phyloP scores from a whole-genome alignment of 1,140 invertebrate species.

The Dryas iulia region DNA sequence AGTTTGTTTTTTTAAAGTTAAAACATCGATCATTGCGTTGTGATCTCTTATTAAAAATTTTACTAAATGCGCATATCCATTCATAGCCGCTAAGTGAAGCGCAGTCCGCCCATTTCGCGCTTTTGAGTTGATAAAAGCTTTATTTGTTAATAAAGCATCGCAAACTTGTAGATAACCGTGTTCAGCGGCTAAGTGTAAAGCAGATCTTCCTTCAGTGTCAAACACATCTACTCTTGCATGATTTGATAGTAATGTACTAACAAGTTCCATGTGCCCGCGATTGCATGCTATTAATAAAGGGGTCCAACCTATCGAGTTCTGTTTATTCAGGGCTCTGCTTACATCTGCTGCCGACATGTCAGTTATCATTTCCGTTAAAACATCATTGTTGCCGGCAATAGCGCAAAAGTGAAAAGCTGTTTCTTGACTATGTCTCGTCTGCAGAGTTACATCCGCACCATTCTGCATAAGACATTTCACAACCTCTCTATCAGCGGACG shows the following conservation, averaged over 20 bases:
- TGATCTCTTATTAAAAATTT: constrained; percentile 96
- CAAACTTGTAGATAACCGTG: constrained; percentile 95
- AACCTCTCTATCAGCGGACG: constrained; percentile 94
- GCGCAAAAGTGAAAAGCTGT: constrained; percentile 98
- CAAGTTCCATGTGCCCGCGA: constrained; percentile 89
- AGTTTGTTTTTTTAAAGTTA: constrained; percentile 95
- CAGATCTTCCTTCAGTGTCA: constrained; percentile 96
- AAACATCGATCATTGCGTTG: constrained; percentile 95
- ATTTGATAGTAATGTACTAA: constrained; percentile 92
- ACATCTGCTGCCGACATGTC: constrained; percentile 92
- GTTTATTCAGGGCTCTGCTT: constrained; percentile 95
- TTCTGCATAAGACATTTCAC: constrained; percentile 93
- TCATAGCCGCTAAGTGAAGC: constrained; percentile 94
- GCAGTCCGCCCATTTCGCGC: constrained; percentile 91
- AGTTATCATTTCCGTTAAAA: constrained; percentile 96
- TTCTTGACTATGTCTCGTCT: constrained; percentile 93
- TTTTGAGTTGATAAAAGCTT: constrained; percentile 99
- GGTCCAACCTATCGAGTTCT: constrained; percentile 96
- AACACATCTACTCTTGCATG: constrained; percentile 99
- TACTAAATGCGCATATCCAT: constrained; percentile 94
- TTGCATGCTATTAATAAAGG: constrained; percentile 96
- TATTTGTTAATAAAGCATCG: constrained; percentile 96
- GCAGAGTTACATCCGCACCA: constrained; percentile 92
- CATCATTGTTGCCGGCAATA: constrained; percentile 96
- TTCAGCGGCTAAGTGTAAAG: constrained; percentile 96